A percentile compares a stretch with the other conserved stretches of the same genome.
Conservation (phyloP, 2,113 vertebrate genomes). For the Catharus fuscescens region DNA sequence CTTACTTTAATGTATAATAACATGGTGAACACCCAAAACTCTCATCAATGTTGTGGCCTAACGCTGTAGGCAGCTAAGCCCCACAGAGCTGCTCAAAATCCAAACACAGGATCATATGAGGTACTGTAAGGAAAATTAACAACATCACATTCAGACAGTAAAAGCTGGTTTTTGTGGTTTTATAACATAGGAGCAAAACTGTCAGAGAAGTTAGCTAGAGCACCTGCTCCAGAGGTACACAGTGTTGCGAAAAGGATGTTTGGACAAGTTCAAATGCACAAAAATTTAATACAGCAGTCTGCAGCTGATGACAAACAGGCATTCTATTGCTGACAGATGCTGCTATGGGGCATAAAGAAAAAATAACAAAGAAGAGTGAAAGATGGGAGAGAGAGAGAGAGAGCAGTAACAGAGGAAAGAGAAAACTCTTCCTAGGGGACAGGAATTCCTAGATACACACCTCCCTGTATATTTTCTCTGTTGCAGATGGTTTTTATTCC, state of each 20-base stretch:
- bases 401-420: neutral
- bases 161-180: neutral
- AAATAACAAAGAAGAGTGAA: rapidly evolving
- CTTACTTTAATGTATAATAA: neutral
- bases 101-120: neutral
- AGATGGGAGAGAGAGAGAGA: no score
- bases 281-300: neutral
- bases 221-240: neutral
- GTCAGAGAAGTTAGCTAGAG: neutral
- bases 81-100: neutral
- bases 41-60: neutral
- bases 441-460: neutral
- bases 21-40: neutral
- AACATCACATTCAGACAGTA: neutral
- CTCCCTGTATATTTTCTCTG: neutral
- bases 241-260: neutral
- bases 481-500: neutral
- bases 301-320: neutral
- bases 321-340: neutral
- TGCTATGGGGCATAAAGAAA: neutral
- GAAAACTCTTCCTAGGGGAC: neutral
- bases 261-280: neutral
- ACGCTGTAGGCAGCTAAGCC: neutral
- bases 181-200: neutral
- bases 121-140: neutral